Evolutionary conservation across 2,113 vertebrate species (phyloP), one percentile per base, ranked within the genome.

Genomic region (Salvelinus sp.): DNA sequence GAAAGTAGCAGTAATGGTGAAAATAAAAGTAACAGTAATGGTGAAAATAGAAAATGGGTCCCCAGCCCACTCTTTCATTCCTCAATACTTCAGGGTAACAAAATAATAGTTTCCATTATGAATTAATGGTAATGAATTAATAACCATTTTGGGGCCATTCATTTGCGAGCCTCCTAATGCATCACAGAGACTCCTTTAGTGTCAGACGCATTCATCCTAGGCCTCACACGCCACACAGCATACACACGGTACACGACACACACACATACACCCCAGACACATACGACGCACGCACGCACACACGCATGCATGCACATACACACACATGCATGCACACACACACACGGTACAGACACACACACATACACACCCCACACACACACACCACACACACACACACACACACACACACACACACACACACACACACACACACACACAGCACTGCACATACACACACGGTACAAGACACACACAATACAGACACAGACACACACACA

Each of bases 121-220:
- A 74, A 80, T 80, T 72, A 80, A 80, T 77, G 78, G 28, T 68
- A 64, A 76, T 80, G 75, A 75, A 83, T 83, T 77, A 80, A 74
- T 76, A 74, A 73, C 58, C 18, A 10, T 20, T 62, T 62, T 4
- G n/a, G 6, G n/a, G 58, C 58, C n/a, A 62, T 62, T 62, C n/a
- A 23, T 62, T 62, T 20, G 66, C 54, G 9, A 70, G 79, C 66
- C 50, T 38, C 48, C 76, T 62, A 76, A 76, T 69, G 33, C 73
- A 64, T 77, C 72, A 83, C 16, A 63, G 22, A 20, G 23, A 23
- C 58, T 22, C 25, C 63, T 44, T 44, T 44, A 44, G 38, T 44
- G 38, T 44, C 38, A 44, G 9, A 44, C 2, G 7, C 38, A 44
- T 44, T 44, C 9, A 44, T 44, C 38, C 23, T 69, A 57, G 25